Conservation (phyloP, 1,140 invertebrate species). For the Caligus rogercresseyi region DNA sequence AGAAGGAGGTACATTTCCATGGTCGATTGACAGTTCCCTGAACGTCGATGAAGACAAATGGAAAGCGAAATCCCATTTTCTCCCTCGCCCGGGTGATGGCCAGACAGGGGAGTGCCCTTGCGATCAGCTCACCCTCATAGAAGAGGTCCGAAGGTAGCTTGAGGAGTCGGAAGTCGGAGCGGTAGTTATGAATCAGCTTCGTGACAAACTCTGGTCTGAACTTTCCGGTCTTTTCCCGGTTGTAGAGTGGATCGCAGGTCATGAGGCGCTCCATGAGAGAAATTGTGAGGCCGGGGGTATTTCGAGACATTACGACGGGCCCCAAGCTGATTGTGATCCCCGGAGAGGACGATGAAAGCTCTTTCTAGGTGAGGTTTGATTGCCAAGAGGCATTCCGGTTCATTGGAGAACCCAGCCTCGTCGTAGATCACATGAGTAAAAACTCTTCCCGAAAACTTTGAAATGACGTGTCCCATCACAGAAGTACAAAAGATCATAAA, state of each 20-base stretch:
- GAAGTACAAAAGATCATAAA: not conserved
- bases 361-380: conserved; percentile 30
- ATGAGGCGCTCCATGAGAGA: conserved; percentile 50
- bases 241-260: not conserved
- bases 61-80: conserved; percentile 33
- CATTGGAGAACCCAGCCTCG: conserved; percentile 74
- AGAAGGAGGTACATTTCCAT: conserved; percentile 65
- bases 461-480: not conserved
- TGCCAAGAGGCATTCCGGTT: conserved; percentile 67
- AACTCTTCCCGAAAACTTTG: not conserved
- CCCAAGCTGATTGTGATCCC: conserved; percentile 85
- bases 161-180: conserved; percentile 46
- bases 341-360: conserved; percentile 53
- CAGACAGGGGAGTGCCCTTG: not conserved
- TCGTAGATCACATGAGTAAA: conserved; percentile 70
- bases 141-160: conserved; percentile 55
- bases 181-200: conserved; percentile 50
- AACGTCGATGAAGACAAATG: conserved; percentile 64
- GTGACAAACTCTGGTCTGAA: conserved; percentile 45
- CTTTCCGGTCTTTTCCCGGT: not conserved
- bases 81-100: not conserved
- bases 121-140: conserved; percentile 50
- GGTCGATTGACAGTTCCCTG: conserved; percentile 51
- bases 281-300: conserved; percentile 39
- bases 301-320: conserved; percentile 50